Percentiles rank a stretch among this genome's conserved stretches.
Conservation (phyloP, 2,113 vertebrate genomes). For the Camelus bactrianus region DNA sequence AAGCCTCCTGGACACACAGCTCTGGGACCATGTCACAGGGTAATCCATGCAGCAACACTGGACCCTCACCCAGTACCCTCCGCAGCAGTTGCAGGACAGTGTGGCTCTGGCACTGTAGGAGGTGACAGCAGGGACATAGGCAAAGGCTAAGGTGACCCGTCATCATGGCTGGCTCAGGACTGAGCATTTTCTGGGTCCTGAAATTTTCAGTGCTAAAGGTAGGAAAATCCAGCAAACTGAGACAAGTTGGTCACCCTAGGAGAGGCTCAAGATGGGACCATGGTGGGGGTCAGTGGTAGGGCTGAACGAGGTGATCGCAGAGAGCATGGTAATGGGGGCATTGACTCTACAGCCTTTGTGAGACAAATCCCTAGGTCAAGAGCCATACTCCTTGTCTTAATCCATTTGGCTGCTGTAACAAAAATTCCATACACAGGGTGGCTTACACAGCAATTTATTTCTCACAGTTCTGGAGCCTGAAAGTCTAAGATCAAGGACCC, state of each 20-base stretch:
- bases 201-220: neutral
- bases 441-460: too few relatives aligned
- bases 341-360: neutral
- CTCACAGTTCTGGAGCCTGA: too few relatives aligned
- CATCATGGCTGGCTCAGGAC: neutral
- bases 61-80: neutral
- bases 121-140: neutral
- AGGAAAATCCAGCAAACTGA: neutral
- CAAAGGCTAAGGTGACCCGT: too few relatives aligned
- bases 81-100: too few relatives aligned
- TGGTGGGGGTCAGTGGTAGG: too few relatives aligned
- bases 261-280: neutral
- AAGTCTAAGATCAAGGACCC: too few relatives aligned
- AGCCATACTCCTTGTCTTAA: neutral
- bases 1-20: neutral
- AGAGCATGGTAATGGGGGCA: neutral
- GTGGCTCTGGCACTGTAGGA: neutral
- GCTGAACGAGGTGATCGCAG: neutral
- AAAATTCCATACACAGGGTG: too few relatives aligned
- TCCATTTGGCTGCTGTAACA: too few relatives aligned
- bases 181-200: neutral
- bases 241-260: neutral
- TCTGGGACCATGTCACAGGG: neutral
- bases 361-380: neutral
- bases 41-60: too few relatives aligned